Conservation (phyloP, 37 sponge, comb jelly and placozoan genomes). For the Halisarca cf. caerulea region DNA sequence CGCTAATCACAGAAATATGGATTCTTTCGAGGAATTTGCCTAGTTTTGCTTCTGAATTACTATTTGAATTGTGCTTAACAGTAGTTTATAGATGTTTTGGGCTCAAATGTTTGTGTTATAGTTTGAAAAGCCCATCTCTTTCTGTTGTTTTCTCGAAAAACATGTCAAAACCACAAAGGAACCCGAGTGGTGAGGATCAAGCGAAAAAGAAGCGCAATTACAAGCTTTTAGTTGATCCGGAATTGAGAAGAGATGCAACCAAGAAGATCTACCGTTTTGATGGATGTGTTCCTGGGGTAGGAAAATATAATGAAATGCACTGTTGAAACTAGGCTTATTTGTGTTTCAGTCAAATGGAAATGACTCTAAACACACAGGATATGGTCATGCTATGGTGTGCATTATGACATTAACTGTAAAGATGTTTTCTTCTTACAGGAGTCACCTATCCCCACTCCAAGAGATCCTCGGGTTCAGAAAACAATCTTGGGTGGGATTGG, state of each 20-base stretch:
- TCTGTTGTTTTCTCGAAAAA: too few relatives aligned
- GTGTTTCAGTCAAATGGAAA: background rate
- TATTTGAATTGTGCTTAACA: too few relatives aligned
- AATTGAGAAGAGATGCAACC: conserved; percentile 57
- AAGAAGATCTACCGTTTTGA: conserved; percentile 78
- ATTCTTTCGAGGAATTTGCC: background rate
- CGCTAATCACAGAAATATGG: background rate
- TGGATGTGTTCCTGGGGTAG: conserved; percentile 71
- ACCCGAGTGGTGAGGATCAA: background rate
- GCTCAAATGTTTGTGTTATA: too few relatives aligned
- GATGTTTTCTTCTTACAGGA: conserved; percentile 41
- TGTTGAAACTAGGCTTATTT: background rate
- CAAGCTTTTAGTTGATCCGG: conserved; percentile 80
- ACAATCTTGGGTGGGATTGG: conserved; percentile 65
- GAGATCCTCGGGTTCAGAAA: conserved; percentile 69
- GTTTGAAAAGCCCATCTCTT: too few relatives aligned
- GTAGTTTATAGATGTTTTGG: too few relatives aligned
- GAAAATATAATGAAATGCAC: conserved; percentile 15
- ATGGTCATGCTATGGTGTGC: background rate
- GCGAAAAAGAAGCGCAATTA: conserved; percentile 70
- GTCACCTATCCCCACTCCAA: conserved; percentile 48
- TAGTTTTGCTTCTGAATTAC: background rate
- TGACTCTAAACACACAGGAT: too few relatives aligned
- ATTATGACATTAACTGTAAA: background rate
- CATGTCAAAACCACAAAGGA: too few relatives aligned